Conservation (phyloP, 2,113 vertebrate species). For the Grantiella picta region DNA sequence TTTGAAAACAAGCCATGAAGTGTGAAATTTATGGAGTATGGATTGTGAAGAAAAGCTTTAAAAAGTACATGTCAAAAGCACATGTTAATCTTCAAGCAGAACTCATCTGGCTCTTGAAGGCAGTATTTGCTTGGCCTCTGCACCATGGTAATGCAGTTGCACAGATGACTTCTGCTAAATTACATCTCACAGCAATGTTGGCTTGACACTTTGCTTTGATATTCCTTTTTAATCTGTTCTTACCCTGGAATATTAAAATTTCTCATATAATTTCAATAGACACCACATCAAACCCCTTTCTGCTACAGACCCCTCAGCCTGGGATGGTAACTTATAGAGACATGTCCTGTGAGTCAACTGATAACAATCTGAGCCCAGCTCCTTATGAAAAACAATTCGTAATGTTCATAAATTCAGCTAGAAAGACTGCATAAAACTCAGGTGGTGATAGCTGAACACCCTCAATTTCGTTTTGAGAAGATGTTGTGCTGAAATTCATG, state of each 20-base stretch:
- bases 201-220: neutral
- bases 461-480: neutral
- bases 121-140: slow-evolving; percentile 17
- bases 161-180: neutral
- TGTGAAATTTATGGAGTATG: neutral
- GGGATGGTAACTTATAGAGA: neutral
- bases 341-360: neutral
- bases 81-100: neutral
- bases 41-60: neutral
- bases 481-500: neutral
- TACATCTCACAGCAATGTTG: neutral
- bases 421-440: neutral
- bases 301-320: neutral
- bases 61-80: neutral
- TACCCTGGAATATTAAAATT: neutral
- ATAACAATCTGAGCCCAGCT: neutral
- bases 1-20: neutral
- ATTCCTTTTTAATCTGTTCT: neutral
- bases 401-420: neutral
- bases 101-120: neutral
- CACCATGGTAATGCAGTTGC: neutral
- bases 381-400: neutral
- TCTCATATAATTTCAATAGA: neutral
- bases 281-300: neutral
- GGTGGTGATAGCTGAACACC: neutral